Percentiles rank a stretch among this genome's conserved stretches.
These are phyloP conservation scores for Peromyscus eremicus DNA, from an alignment of 2,797 vertebrate species.

Conservation along the genomic window DNA sequence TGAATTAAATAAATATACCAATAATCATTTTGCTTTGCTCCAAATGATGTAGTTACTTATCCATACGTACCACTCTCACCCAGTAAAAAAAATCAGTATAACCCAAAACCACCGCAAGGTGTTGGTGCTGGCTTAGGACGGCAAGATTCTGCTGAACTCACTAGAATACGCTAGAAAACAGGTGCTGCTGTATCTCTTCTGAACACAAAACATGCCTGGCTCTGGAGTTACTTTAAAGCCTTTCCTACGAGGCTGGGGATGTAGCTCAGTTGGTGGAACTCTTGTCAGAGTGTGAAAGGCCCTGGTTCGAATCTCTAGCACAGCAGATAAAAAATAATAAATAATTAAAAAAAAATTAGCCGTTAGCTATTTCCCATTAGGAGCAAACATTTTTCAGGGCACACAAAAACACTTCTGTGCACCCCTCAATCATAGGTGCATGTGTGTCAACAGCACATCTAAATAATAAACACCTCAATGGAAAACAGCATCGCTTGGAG, in stretches of 20 bases:
- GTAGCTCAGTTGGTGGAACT: not conserved
- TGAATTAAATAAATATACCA: constrained; percentile 34
- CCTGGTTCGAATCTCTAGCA: not conserved
- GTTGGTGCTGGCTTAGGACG: not conserved
- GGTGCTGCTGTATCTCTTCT: not conserved
- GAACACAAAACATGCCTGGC: not conserved
- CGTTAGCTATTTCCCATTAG: not conserved
- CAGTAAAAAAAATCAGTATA: constrained; percentile 21
- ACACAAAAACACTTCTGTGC: not conserved
- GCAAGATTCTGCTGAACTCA: not conserved
- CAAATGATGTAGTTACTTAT: not conserved
- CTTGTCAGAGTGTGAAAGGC: not conserved
- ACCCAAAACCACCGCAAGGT: not conserved
- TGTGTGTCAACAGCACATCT: not conserved
- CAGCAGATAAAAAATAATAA: not conserved
- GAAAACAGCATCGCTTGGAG: not conserved
- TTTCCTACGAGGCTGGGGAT: not conserved
- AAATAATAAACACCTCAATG: not conserved
- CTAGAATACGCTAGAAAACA: not conserved
- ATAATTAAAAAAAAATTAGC: too few species aligned
- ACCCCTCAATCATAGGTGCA: not conserved
- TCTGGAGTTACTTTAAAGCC: not conserved
- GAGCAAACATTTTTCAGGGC: not conserved
- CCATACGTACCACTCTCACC: not conserved
- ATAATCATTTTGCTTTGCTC: not conserved